A percentile compares a stretch with the other conserved stretches of the same genome.
These are phyloP conservation scores for Porites cylindrica DNA, from an alignment of 92 coral and sea anemone species.

Conservation along the genomic window DNA sequence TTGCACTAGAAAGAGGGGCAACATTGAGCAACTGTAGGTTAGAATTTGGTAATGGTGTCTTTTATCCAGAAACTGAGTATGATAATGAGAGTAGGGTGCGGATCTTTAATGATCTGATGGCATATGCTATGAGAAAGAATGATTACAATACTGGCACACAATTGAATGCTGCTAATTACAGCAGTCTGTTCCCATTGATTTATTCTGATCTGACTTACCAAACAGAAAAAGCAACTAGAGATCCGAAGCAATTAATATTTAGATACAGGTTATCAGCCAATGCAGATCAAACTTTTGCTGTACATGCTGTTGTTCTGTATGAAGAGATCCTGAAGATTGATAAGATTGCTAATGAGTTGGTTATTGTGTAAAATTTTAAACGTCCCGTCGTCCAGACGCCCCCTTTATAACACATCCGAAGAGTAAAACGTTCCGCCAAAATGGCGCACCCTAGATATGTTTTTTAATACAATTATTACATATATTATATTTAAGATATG, in stretches of 20 bases:
- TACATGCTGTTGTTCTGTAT: neutral
- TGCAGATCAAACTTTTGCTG: too few relatives aligned
- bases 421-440: too few relatives aligned
- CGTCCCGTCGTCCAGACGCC: too few relatives aligned
- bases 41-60: neutral
- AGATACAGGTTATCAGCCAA: neutral
- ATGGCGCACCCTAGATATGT: too few relatives aligned
- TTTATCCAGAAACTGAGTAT: constrained; percentile 8
- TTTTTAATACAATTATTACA: neutral
- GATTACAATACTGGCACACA: neutral
- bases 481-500: neutral
- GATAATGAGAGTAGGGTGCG: neutral
- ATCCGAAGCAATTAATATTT: neutral
- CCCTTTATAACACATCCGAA: too few relatives aligned
- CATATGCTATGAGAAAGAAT: neutral
- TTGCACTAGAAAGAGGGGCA: neutral
- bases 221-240: neutral
- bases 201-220: neutral
- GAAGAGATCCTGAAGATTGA: neutral
- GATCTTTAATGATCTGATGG: neutral
- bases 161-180: too few relatives aligned
- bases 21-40: neutral
- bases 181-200: neutral
- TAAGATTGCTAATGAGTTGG: neutral
- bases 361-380: neutral